phyloP scores from a whole-genome alignment of 2,888 invertebrate genomes.

The Dioctria rufipes region DNA sequence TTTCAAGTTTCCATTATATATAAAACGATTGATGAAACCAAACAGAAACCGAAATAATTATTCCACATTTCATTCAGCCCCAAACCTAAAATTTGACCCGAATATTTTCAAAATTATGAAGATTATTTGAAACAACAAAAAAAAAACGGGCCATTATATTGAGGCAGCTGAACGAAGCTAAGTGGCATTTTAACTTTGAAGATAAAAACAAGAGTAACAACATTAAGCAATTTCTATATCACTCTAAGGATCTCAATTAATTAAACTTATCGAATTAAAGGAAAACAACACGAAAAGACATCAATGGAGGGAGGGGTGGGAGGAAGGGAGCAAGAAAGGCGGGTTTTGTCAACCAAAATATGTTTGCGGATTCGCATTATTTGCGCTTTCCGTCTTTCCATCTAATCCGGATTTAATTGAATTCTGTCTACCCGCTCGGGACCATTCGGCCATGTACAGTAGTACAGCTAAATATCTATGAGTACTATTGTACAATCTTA shows the following conservation, averaged over 20 bases:
- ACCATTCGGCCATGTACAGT: constrained; percentile 33
- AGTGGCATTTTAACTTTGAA: neutral
- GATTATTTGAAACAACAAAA: no score
- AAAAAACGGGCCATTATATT: no score
- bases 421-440: constrained; percentile 47
- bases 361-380: constrained; percentile 57
- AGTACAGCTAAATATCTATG: neutral
- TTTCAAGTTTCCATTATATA: no score
- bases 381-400: constrained; percentile 55
- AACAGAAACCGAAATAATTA: no score
- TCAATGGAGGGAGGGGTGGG: constrained; percentile 26
- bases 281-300: constrained; percentile 52
- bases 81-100: no score
- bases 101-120: no score
- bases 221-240: constrained; percentile 39
- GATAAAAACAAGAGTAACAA: constrained; percentile 15
- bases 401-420: constrained; percentile 58
- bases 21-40: no score
- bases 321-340: constrained; percentile 3
- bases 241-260: constrained; percentile 56
- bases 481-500: constrained; percentile 38
- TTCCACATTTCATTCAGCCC: no score
- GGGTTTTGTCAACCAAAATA: constrained; percentile 45
- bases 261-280: constrained; percentile 59
- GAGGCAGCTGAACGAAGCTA: neutral